Evolutionary conservation across 1,140 invertebrate genomes (phyloP), one percentile per base, ranked within the genome.

Genomic region (Lerema accius): DNA sequence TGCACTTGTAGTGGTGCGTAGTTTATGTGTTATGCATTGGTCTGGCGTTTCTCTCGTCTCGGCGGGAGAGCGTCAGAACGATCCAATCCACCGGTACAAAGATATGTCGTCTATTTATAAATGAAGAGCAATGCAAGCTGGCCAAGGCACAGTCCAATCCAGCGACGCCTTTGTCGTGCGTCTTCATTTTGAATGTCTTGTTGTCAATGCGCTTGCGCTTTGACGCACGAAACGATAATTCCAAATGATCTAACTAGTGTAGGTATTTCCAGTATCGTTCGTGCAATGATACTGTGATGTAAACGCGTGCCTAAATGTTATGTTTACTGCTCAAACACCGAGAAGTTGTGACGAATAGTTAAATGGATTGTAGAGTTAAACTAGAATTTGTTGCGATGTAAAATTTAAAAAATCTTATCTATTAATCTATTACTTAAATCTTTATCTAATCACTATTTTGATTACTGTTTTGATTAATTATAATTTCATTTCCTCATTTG

Each of bases 71-170:
- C 83, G 74, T 37, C 35, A 37, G 35, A 11, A 0, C 35, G 35
- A 37, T 37, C 10, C 35, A 37, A 56, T 84, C 79, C 78, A 84
- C 73, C 74, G 79, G 78, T 79, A 81, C 77, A 78, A 82, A 84
- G 83, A 87, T 82, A 80, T 79, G 78, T 79, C 74, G 73, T 81
- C 84, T 89, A 89, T 89, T 89, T 88, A 84, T 89, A 89, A 75
- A 75, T 69, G 72, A 67, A 63, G 65, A 82, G 76, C 78, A 72
- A 68, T 83, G 80, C 72, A 76, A 63, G 69, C 74, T 63, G 69
- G 70, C 69, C 73, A 70, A 71, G 78, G 75, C 79, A 75, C n/a
- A n/a, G n/a, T n/a, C n/a, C n/a, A n/a, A n/a, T n/a, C 76, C 76
- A 66, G 66, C 17, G 67, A 62, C 60, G 70, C 62, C 71, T 79